Evolutionary conservation across 1,140 invertebrate genomes (phyloP).

Genomic region (Mya arenaria): DNA sequence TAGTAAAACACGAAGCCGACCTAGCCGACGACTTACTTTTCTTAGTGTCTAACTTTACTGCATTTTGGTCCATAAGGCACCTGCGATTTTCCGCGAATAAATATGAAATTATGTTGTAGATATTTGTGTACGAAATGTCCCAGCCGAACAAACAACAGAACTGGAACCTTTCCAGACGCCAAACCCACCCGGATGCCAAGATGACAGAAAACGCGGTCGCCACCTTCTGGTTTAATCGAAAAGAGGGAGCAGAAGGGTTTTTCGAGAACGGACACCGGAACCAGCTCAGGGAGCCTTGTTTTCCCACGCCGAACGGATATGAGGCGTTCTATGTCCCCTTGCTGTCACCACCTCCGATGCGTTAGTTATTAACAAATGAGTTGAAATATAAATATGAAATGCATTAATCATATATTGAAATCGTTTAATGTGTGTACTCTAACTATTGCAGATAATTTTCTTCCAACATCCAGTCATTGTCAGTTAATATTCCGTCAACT

Average conservation of each 20-base stretch:
- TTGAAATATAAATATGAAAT: too few species aligned
- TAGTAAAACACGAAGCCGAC: too few species aligned
- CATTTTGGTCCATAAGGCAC: not conserved
- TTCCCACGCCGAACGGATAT: conserved; percentile 41
- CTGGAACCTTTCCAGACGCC: conserved; percentile 8
- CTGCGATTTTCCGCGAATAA: not conserved
- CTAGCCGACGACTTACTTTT: too few species aligned
- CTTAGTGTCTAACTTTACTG: too few species aligned
- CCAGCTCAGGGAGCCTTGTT: conserved; percentile 35
- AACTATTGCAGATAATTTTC: too few species aligned
- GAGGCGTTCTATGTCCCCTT: conserved; percentile 53
- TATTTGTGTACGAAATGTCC: conserved; percentile 29
- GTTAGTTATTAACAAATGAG: too few species aligned
- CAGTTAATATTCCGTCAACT: too few species aligned
- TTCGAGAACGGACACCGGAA: conserved; percentile 37
- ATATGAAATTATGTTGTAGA: not conserved
- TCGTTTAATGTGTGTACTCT: too few species aligned
- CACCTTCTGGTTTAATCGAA: conserved; percentile 43
- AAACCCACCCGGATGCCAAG: conserved; percentile 8
- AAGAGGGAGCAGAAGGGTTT: conserved; percentile 21
- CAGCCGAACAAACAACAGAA: conserved; percentile 24
- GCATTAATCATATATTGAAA: too few species aligned
- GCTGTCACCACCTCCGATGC: conserved; percentile 6
- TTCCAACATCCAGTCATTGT: too few species aligned
- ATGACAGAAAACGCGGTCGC: conserved; percentile 33